These are phyloP conservation scores for Pterocles burchelli DNA, from an alignment of 2,113 vertebrate genomes.

Conservation along the genomic window DNA sequence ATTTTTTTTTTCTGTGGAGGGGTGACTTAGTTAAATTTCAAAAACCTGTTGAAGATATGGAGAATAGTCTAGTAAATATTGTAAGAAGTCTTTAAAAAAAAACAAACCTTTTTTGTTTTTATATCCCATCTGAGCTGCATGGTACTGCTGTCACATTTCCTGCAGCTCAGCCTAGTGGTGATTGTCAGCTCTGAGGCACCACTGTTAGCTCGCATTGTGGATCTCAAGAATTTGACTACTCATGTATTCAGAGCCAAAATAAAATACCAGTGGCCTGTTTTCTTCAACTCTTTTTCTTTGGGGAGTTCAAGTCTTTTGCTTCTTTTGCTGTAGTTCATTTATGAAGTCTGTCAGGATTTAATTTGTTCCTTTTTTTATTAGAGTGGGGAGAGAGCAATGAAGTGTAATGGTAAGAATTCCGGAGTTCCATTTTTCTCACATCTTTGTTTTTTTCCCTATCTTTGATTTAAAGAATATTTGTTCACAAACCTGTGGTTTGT, in stretches of 20 bases:
- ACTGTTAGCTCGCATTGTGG: not conserved
- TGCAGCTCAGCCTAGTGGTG: not conserved
- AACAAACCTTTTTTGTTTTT: not conserved
- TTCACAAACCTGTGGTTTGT: not conserved
- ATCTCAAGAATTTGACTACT: not conserved
- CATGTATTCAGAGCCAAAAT: not conserved
- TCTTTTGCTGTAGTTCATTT: not conserved
- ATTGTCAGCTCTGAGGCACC: not conserved
- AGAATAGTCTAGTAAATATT: not conserved
- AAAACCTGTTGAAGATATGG: not conserved
- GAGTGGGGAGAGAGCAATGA: not conserved
- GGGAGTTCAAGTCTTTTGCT: not conserved
- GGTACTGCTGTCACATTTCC: not conserved
- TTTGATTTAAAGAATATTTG: not conserved
- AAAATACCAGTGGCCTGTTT: not conserved
- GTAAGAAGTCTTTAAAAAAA: not conserved
- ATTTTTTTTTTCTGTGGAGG: not conserved
- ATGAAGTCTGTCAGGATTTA: not conserved
- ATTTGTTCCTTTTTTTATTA: not conserved
- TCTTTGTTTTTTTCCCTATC: not conserved
- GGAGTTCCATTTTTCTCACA: not conserved
- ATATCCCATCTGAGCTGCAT: not conserved
- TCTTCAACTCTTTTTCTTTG: not conserved
- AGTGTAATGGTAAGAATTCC: not conserved
- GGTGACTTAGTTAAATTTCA: not conserved